Evolutionary conservation across 2,888 invertebrate genomes (phyloP), one percentile per base, ranked within the genome.

Genomic region (Ornithoptera priamus): DNA sequence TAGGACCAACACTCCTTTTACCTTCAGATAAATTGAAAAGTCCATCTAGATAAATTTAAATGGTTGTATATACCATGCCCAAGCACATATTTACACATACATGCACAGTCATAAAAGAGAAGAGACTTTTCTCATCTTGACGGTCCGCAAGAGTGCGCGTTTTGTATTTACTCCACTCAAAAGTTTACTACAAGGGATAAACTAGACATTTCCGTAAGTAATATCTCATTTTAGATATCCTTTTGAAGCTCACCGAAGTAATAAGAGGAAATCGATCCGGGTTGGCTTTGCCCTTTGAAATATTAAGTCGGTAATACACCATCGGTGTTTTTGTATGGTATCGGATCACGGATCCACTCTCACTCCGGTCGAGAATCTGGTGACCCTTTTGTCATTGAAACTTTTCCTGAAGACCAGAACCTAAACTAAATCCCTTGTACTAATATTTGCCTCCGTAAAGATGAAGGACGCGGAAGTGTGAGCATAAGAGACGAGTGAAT

Each of bases 331-430:
- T 67, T 66, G 67, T 50, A 62, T 10, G 62, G 62, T 39, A 62
- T 68, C 67, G 42, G 46, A n/a, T n/a, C 42, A 68, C 46, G 10
- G 30, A 46, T 62, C 62, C 42, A 46, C 18, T 62, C 20, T 42
- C 57, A 42, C 20, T 18, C 46, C 46, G 65, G 22, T 20, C 18
- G 46, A 3, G 30, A 42, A 68, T 39, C 39, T 36, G 42, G 42
- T 62, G 57, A 62, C 62, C 67, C 46, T 68, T 68, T 68, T 68
- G 57, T 58, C 62, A 68, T 62, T 68, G 67, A 62, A 68, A 68
- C 42, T 68, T 62, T 22, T 56, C 57, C 57, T 22, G 24, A 59
- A 66, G 18, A 42, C 65, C 15, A 50, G 22, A 8, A 24, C 65
- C 46, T 24, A 24, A 60, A 59, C 30, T 66, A 66, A 66, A 66